phyloP scores from a whole-genome alignment of 2,113 vertebrate genomes.

The Potamarius usumacintae region DNA sequence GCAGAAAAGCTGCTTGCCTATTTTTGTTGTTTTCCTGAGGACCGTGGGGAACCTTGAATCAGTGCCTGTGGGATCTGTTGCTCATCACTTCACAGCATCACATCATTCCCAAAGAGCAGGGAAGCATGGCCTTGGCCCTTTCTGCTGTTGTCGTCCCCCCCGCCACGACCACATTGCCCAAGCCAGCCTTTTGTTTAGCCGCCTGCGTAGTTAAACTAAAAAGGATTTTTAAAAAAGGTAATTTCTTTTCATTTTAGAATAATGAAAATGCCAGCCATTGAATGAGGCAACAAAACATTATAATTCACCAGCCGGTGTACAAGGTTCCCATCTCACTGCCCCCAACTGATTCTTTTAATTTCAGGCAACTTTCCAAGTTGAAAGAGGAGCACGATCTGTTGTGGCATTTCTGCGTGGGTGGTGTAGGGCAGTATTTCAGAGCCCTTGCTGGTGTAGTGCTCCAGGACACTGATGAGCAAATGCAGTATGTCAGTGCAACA shows the following conservation, averaged over 20 bases:
- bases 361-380: slow-evolving; percentile 2
- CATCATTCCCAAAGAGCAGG: slow-evolving; percentile 31
- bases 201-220: neutral
- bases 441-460: slow-evolving; percentile 21
- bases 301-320: neutral
- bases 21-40: slow-evolving; percentile 31
- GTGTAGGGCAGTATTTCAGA: slow-evolving; percentile 9
- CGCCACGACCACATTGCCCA: neutral
- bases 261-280: neutral
- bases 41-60: slow-evolving; percentile 24
- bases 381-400: slow-evolving; percentile 13
- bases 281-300: neutral
- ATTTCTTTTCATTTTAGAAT: neutral
- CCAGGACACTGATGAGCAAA: slow-evolving; percentile 22
- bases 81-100: slow-evolving; percentile 45
- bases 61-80: slow-evolving; percentile 35
- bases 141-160: neutral
- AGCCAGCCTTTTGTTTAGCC: neutral
- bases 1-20: slow-evolving; percentile 21
- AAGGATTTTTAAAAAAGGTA: neutral
- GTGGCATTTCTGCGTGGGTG: slow-evolving; percentile 25
- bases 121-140: slow-evolving; percentile 2
- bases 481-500: slow-evolving; percentile 19
- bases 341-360: neutral
- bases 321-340: neutral